Conservation (phyloP, 2,888 invertebrate species). For the Psococerastis gibbosa region DNA sequence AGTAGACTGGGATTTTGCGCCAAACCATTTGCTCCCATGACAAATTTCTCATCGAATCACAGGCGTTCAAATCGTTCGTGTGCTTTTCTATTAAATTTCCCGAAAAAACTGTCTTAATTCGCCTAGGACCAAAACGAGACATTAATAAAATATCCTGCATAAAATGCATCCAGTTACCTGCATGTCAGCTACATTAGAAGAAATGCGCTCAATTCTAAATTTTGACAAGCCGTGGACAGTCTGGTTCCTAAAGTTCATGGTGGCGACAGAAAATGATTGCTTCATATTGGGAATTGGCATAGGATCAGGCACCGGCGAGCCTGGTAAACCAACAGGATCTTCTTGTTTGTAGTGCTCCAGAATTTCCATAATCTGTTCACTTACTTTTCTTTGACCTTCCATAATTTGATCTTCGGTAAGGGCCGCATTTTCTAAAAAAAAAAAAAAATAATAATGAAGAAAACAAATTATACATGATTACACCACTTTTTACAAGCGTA, state of each 20-base stretch:
- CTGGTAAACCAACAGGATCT: conserved; percentile 65
- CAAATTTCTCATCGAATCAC: no score
- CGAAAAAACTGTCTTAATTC: no score
- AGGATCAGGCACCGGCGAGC: conserved; percentile 61
- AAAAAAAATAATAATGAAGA: background rate
- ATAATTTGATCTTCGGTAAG: background rate
- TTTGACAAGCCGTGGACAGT: conserved; percentile 57
- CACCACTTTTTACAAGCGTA: background rate
- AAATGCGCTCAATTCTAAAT: conserved; percentile 51
- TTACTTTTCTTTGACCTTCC: conserved; percentile 36
- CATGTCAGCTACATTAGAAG: conserved; percentile 54
- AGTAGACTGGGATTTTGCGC: no score
- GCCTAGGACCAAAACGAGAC: no score
- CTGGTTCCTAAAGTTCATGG: conserved; percentile 49
- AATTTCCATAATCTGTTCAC: conserved; percentile 46
- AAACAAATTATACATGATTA: background rate
- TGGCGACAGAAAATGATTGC: conserved; percentile 47
- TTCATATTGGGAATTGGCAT: conserved; percentile 57
- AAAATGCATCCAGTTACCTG: conserved; percentile 39
- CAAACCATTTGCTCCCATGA: no score
- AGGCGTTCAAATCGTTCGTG: no score
- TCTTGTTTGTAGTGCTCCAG: conserved; percentile 62
- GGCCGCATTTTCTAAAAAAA: background rate
- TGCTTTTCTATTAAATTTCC: no score
- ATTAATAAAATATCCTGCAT: no score